Evolutionary conservation across 2,113 vertebrate genomes (phyloP).

Genomic region (Cettia cetti): DNA sequence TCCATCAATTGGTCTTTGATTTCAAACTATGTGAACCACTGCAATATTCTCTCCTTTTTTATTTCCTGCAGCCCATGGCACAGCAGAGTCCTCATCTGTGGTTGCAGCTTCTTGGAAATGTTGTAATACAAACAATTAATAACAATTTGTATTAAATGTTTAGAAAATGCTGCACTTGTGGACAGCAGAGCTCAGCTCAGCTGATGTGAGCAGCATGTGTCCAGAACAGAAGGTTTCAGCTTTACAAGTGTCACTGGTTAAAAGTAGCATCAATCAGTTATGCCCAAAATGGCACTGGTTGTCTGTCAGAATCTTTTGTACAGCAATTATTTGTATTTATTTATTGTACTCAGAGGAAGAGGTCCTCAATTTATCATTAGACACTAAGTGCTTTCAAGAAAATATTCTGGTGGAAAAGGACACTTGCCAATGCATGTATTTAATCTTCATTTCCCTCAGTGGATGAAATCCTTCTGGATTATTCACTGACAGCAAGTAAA

Average conservation of each 20-base stretch:
- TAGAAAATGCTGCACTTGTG: background rate
- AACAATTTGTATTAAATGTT: background rate
- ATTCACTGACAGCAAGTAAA: conserved; percentile 9
- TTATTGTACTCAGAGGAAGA: conserved; percentile 12
- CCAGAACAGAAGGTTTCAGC: background rate
- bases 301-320: background rate
- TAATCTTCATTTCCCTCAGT: conserved; percentile 16
- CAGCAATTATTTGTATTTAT: conserved; percentile 32
- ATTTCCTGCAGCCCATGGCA: background rate
- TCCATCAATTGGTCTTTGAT: background rate
- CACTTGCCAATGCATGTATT: background rate
- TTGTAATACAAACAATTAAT: background rate
- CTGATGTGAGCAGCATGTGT: background rate
- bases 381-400: conserved; percentile 3
- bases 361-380: background rate
- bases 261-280: background rate
- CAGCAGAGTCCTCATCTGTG: background rate
- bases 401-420: conserved; percentile 1
- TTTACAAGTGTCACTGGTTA: background rate
- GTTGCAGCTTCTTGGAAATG: background rate
- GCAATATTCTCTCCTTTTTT: background rate
- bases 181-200: background rate
- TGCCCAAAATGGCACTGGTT: background rate
- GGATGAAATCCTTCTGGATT: background rate
- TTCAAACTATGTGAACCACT: background rate